Evolutionary conservation across 2,113 vertebrate genomes (phyloP).

Genomic region (Podilymbus podiceps): DNA sequence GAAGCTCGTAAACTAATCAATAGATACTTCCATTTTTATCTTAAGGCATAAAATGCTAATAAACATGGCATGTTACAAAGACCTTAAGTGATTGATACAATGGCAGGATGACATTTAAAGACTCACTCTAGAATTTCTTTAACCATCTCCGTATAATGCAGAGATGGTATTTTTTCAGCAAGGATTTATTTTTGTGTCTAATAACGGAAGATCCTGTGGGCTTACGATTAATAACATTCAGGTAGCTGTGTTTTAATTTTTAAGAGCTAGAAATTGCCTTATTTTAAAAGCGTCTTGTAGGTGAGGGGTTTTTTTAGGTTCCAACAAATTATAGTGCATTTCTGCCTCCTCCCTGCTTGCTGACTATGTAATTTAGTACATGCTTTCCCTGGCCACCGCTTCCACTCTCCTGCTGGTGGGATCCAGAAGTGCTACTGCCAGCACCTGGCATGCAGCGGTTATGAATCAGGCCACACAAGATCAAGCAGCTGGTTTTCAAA

Average conservation of each 20-base stretch:
- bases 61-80: not conserved
- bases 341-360: not conserved
- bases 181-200: not conserved
- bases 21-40: not conserved
- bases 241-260: not conserved
- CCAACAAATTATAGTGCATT: not conserved
- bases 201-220: not conserved
- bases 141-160: not conserved
- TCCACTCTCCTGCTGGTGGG: not conserved
- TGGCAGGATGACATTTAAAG: not conserved
- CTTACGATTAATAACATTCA: not conserved
- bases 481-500: not conserved
- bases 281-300: not conserved
- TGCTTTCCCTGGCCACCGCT: not conserved
- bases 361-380: not conserved
- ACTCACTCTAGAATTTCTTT: not conserved
- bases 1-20: not conserved
- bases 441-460: not conserved
- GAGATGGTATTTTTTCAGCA: not conserved
- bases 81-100: not conserved
- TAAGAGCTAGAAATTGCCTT: not conserved
- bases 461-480: not conserved
- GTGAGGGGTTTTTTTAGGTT: not conserved
- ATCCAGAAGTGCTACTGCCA: not conserved
- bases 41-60: not conserved